Evolutionary conservation across 92 coral and sea anemone species (phyloP).

Genomic region (Phenganax marumi): DNA sequence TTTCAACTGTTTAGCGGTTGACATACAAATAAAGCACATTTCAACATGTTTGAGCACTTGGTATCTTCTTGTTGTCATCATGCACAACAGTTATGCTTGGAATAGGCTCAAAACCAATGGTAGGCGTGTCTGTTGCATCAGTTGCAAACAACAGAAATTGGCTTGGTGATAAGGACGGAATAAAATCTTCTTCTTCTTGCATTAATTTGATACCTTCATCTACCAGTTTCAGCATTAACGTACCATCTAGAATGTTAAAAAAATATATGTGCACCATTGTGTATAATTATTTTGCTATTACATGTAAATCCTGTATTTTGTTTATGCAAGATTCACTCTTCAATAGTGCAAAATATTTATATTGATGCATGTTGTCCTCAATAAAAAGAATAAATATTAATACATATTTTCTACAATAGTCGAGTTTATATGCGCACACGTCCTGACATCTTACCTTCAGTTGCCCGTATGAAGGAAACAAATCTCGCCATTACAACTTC

Average conservation of each 20-base stretch:
- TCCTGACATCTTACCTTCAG: neutral
- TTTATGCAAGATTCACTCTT: neutral
- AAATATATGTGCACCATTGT: too few species aligned
- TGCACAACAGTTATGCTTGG: slow-evolving; percentile 60
- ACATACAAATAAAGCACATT: slow-evolving; percentile 54
- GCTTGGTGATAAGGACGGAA: slow-evolving; percentile 44
- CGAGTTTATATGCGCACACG: too few species aligned
- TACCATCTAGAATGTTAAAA: slow-evolving; percentile 46
- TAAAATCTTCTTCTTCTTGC: slow-evolving; percentile 47
- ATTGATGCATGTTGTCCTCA: too few species aligned
- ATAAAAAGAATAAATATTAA: neutral
- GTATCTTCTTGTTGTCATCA: slow-evolving; percentile 55
- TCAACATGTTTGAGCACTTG: slow-evolving; percentile 62
- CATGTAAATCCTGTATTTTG: neutral
- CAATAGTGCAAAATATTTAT: neutral
- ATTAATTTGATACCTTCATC: slow-evolving; percentile 51
- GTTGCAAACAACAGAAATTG: slow-evolving; percentile 61
- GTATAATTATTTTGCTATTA: neutral
- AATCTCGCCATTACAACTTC: neutral
- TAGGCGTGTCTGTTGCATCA: slow-evolving; percentile 50
- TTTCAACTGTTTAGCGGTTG: slow-evolving; percentile 41
- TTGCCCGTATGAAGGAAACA: neutral
- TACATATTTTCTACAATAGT: too few species aligned
- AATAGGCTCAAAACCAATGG: slow-evolving; percentile 58
- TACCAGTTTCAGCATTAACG: slow-evolving; percentile 51